Conservation (phyloP, 1,140 invertebrate genomes). For the Brachionus calyciflorus region DNA sequence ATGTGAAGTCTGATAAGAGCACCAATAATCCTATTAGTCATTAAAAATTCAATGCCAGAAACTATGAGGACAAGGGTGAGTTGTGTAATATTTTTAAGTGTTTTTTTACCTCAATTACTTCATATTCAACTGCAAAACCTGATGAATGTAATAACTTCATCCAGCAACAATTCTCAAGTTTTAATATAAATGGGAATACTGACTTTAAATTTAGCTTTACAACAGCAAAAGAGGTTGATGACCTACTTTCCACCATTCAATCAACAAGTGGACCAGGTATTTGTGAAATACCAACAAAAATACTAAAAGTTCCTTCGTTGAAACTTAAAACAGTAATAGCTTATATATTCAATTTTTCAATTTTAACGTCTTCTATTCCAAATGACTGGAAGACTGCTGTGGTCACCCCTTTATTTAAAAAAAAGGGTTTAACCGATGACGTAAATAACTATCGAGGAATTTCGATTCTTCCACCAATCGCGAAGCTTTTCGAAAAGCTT, state of each 20-base stretch:
- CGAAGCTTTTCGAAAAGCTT: constrained; percentile 15
- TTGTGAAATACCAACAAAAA: neutral
- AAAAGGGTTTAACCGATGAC: constrained; percentile 43
- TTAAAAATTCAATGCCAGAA: neutral
- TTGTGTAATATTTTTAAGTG: neutral
- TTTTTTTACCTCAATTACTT: neutral
- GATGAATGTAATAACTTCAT: neutral
- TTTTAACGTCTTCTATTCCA: constrained; percentile 19
- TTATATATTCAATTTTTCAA: neutral
- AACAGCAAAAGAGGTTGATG: neutral
- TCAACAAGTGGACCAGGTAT: neutral
- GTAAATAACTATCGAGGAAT: constrained; percentile 49
- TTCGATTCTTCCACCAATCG: constrained; percentile 46
- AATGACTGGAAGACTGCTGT: constrained; percentile 46
- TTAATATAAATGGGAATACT: neutral
- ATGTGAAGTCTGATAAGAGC: neutral
- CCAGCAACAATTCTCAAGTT: neutral
- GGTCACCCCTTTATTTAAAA: constrained; percentile 47
- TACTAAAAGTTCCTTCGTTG: neutral
- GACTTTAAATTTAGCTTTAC: neutral
- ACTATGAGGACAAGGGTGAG: too few relatives aligned
- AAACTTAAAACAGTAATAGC: neutral
- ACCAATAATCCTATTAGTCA: too few relatives aligned
- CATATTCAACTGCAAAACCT: neutral
- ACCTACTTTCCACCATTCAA: neutral